These are phyloP conservation scores for Campaea margaritaria DNA, from an alignment of 2,888 invertebrate species.

Conservation along the genomic window DNA sequence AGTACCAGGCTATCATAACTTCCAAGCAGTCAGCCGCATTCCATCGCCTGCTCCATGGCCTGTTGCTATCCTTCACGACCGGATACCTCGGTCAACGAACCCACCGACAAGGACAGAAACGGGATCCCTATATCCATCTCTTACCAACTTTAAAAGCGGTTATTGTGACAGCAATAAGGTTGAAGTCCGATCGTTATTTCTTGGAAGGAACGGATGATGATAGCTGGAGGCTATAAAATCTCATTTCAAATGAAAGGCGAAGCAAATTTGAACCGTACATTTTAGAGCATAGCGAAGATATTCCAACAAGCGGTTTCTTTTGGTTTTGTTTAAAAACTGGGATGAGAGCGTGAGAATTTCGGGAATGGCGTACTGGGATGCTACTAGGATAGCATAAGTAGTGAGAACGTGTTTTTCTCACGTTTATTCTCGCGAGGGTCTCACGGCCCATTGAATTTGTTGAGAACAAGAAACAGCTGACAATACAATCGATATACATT, in stretches of 20 bases:
- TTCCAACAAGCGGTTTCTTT: slow-evolving; percentile 42
- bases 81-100: slow-evolving; percentile 71
- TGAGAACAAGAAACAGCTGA: no score
- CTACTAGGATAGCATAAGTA: slow-evolving; percentile 70
- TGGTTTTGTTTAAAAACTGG: slow-evolving; percentile 72
- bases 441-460: slow-evolving; percentile 48
- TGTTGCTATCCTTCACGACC: slow-evolving; percentile 61
- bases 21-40: slow-evolving; percentile 65
- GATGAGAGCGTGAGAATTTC: slow-evolving; percentile 83
- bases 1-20: slow-evolving; percentile 59
- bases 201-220: slow-evolving; percentile 53
- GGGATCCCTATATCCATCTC: slow-evolving; percentile 64
- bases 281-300: slow-evolving; percentile 35
- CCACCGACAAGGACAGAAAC: slow-evolving; percentile 68
- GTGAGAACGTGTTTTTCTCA: slow-evolving; percentile 64
- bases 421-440: slow-evolving; percentile 55
- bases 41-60: slow-evolving; percentile 48
- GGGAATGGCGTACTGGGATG: slow-evolving; percentile 81
- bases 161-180: slow-evolving; percentile 34
- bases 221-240: slow-evolving; percentile 55
- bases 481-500: no score
- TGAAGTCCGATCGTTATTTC: slow-evolving; percentile 27
- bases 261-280: slow-evolving; percentile 42
- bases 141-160: slow-evolving; percentile 45
- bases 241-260: slow-evolving; percentile 37